phyloP scores from a whole-genome alignment of 2,797 vertebrate genomes.

The Cephalopachus bancanus region DNA sequence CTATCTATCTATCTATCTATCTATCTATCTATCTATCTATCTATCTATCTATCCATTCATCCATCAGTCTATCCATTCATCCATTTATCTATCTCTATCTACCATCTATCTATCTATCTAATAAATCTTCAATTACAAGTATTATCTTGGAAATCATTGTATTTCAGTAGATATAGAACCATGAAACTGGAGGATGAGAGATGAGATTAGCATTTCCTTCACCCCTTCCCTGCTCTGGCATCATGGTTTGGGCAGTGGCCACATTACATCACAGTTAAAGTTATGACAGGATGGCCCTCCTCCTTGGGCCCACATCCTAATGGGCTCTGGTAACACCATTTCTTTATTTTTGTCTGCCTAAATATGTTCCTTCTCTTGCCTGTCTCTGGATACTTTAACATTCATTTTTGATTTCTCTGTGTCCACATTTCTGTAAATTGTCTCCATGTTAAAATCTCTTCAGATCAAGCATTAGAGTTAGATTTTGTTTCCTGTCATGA shows the following conservation, averaged over 20 bases:
- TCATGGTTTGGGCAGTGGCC: neutral
- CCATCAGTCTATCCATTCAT: too few relatives aligned
- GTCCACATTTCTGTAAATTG: neutral
- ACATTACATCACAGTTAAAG: neutral
- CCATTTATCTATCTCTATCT: neutral
- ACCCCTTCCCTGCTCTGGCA: neutral
- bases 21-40: too few relatives aligned
- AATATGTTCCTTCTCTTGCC: neutral
- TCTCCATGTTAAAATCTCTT: neutral
- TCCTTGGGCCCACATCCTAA: neutral
- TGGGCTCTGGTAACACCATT: neutral
- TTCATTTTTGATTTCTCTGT: neutral
- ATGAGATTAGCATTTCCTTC: neutral
- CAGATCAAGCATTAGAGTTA: neutral
- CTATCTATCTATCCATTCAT: too few relatives aligned
- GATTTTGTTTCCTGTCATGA: neutral
- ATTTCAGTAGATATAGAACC: neutral
- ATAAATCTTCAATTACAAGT: neutral
- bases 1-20: too few relatives aligned
- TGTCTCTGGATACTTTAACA: neutral
- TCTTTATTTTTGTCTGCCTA: neutral
- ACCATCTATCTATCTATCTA: neutral
- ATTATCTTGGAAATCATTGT: neutral
- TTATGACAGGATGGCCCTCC: neutral
- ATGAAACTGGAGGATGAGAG: neutral